Evolutionary conservation across 2,888 invertebrate species (phyloP).

Genomic region (Dryococelus australis): DNA sequence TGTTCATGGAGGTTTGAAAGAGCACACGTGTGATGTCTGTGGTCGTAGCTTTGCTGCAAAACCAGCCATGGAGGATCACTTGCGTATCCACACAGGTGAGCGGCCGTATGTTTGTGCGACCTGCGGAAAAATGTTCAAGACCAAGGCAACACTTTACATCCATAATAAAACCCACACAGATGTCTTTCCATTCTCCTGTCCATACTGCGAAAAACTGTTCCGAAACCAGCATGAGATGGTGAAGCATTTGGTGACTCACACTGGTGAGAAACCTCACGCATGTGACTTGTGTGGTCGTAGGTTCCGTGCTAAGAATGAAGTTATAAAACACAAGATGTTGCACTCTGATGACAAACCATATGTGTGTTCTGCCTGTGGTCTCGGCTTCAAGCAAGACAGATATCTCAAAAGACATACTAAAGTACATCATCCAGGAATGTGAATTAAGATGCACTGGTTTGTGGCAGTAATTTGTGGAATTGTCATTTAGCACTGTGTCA

Average conservation of each 20-base stretch:
- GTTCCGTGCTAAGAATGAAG: conserved; percentile 43
- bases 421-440: conserved; percentile 46
- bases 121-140: conserved; percentile 66
- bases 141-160: conserved; percentile 70
- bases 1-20: conserved; percentile 60
- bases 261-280: conserved; percentile 63
- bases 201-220: conserved; percentile 65
- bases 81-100: conserved; percentile 56
- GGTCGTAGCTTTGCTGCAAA: conserved; percentile 61
- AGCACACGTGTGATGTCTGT: conserved; percentile 62
- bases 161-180: conserved; percentile 68
- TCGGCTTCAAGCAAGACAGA: conserved; percentile 61
- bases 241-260: conserved; percentile 65
- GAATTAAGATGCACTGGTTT: neutral
- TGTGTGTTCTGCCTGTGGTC: conserved; percentile 39
- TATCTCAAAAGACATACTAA: conserved; percentile 63
- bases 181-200: conserved; percentile 65
- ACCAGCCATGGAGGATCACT: conserved; percentile 59
- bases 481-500: no score
- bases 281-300: conserved; percentile 61
- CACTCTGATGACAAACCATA: conserved; percentile 59
- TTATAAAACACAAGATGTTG: conserved; percentile 59
- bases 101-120: conserved; percentile 58
- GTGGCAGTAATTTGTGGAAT: no score
- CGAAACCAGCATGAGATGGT: conserved; percentile 63